A percentile compares a stretch with the other conserved stretches of the same genome.
Conservation (phyloP, 2,113 vertebrate species). For the Rallus limicola region DNA sequence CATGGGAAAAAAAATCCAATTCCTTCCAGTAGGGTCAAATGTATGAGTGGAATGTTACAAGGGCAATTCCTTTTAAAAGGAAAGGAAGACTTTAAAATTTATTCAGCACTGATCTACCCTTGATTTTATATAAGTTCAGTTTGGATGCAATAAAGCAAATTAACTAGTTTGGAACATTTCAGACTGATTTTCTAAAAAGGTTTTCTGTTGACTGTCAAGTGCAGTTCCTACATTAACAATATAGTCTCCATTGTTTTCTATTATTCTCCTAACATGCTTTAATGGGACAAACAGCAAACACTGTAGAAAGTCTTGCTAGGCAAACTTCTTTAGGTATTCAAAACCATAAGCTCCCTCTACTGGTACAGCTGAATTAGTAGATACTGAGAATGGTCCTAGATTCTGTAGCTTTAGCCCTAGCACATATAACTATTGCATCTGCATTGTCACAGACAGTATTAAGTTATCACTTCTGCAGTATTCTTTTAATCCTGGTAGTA, state of each 20-base stretch:
- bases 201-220: not conserved
- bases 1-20: not conserved
- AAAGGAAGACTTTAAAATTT: not conserved
- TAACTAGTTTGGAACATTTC: not conserved
- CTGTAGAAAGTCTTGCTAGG: not conserved
- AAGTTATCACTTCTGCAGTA: not conserved
- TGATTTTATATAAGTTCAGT: not conserved
- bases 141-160: not conserved
- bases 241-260: not conserved
- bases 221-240: not conserved
- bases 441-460: not conserved
- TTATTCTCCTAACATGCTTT: not conserved
- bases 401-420: not conserved
- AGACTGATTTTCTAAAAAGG: not conserved
- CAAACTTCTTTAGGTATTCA: not conserved
- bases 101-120: not conserved
- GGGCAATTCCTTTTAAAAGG: not conserved
- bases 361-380: not conserved
- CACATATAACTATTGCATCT: not conserved
- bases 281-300: not conserved
- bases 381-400: not conserved
- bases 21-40: not conserved
- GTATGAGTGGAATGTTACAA: not conserved
- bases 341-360: conserved; percentile 15
- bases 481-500: not conserved